phyloP scores from a whole-genome alignment of 64 coral and sea anemone species.

The Anthopleura sola region DNA sequence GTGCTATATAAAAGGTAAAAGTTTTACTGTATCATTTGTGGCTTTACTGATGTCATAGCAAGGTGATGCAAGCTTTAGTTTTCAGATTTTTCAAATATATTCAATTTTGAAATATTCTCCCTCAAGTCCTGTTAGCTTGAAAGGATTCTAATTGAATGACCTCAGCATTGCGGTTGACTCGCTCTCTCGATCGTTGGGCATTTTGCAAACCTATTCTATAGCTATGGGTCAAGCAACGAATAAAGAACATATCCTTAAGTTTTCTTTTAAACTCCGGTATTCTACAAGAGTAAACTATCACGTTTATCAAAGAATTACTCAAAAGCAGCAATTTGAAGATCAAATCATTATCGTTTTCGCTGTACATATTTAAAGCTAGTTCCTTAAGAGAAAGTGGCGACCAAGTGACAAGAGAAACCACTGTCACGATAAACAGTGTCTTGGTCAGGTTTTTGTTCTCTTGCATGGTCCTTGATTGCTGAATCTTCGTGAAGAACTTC shows the following conservation, averaged over 20 bases:
- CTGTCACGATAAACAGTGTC: neutral
- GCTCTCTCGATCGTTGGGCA: too few species aligned
- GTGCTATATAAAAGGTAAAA: too few species aligned
- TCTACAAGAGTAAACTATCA: neutral
- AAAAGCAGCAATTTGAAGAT: neutral
- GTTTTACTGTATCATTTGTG: too few species aligned
- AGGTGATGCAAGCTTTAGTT: too few species aligned
- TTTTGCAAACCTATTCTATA: too few species aligned
- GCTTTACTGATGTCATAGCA: too few species aligned
- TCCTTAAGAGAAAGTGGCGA: neutral
- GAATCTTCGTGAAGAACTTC: neutral
- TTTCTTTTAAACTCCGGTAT: neutral
- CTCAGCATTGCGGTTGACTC: too few species aligned
- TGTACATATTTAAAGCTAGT: neutral
- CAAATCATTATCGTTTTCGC: neutral
- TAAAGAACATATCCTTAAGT: neutral
- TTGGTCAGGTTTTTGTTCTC: neutral
- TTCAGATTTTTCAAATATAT: too few species aligned
- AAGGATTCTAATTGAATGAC: too few species aligned
- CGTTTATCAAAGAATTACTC: neutral
- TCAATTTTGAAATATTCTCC: too few species aligned
- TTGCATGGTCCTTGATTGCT: neutral
- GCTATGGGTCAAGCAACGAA: too few species aligned
- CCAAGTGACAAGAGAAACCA: neutral
- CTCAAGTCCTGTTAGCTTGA: too few species aligned